Percentiles rank a stretch among this genome's conserved stretches.
These are phyloP conservation scores for Bos javanicus DNA, from an alignment of 2,113 vertebrate species.

Conservation along the genomic window DNA sequence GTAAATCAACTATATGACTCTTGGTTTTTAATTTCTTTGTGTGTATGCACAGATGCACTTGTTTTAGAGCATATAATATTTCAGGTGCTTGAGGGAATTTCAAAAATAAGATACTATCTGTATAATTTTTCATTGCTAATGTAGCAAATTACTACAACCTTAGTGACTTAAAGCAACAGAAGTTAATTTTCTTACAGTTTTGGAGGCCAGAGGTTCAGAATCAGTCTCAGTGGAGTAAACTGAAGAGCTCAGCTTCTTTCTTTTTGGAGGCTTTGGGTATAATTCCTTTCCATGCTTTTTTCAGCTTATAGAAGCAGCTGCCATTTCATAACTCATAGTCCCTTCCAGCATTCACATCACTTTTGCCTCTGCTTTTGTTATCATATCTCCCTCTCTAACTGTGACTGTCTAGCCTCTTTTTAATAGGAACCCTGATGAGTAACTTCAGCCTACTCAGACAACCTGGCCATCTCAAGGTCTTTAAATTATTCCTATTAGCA, in stretches of 20 bases:
- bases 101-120: not conserved
- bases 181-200: not conserved
- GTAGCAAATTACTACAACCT: not conserved
- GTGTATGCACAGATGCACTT: not conserved
- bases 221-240: not conserved
- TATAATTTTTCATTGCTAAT: not conserved
- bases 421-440: not conserved
- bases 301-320: not conserved
- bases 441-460: not conserved
- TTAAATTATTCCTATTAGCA: not conserved
- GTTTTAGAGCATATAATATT: not conserved
- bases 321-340: not conserved
- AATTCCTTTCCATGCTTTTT: not conserved
- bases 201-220: not conserved
- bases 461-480: not conserved
- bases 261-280: not conserved
- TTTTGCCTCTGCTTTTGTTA: not conserved
- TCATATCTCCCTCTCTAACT: not conserved
- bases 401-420: not conserved
- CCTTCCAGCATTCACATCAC: not conserved
- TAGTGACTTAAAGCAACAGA: not conserved
- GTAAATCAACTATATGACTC: not conserved
- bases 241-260: not conserved
- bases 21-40: not conserved
- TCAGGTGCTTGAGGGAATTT: not conserved